Percentiles rank a stretch among this genome's conserved stretches.
These are phyloP conservation scores for Meiosimyza decipiens DNA, from an alignment of 2,888 invertebrate species.

Conservation along the genomic window DNA sequence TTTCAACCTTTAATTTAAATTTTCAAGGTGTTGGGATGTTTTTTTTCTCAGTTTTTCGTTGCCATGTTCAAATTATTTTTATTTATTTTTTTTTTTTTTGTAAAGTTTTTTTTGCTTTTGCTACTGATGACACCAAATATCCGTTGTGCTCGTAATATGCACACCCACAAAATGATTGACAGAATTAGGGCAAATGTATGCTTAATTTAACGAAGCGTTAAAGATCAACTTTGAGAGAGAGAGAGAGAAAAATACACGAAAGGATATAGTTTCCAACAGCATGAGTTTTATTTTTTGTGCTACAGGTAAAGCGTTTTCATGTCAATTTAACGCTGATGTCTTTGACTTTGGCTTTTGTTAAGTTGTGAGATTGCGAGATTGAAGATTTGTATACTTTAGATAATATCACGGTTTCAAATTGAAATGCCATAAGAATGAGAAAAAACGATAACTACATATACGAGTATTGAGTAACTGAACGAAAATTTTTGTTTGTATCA, in stretches of 20 bases:
- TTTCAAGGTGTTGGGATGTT: slow-evolving; percentile 33
- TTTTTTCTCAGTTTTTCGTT: slow-evolving; percentile 24
- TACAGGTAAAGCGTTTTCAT: neutral
- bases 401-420: too few species aligned
- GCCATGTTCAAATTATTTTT: slow-evolving; percentile 1
- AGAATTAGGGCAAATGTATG: slow-evolving; percentile 54
- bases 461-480: too few species aligned
- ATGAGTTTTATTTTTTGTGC: neutral
- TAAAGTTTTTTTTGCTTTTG: neutral
- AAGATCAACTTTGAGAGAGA: slow-evolving; percentile 17
- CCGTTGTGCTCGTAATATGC: slow-evolving; percentile 12
- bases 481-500: too few species aligned
- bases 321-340: neutral
- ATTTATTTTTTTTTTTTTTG: neutral
- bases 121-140: slow-evolving; percentile 37
- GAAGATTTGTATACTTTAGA: too few species aligned
- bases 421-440: too few species aligned
- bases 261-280: slow-evolving; percentile 22
- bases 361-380: too few species aligned
- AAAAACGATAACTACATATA: too few species aligned
- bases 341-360: slow-evolving; percentile 15
- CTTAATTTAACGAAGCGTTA: slow-evolving; percentile 30
- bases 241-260: neutral
- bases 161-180: slow-evolving; percentile 55
- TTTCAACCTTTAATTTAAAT: slow-evolving; percentile 32